Percentiles rank a stretch among this genome's conserved stretches.
Conservation (phyloP, 2,113 vertebrate genomes). For the Odontesthes bonariensis region DNA sequence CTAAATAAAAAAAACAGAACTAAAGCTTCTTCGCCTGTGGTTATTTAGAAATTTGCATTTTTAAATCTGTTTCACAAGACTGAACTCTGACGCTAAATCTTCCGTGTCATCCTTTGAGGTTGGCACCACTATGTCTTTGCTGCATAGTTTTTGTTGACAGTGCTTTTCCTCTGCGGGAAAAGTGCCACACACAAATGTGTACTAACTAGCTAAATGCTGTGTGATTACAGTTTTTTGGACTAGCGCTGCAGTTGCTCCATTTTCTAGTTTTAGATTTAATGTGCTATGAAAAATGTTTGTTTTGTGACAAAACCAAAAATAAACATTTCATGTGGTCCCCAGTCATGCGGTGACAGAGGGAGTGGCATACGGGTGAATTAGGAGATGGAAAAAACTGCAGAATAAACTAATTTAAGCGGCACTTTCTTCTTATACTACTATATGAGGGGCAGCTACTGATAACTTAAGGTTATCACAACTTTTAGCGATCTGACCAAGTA, state of each 20-base stretch:
- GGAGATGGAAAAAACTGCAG: not conserved
- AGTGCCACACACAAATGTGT: slow-evolving; percentile 27
- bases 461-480: too few species aligned
- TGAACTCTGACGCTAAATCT: not conserved
- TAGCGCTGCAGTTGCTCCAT: slow-evolving; percentile 22
- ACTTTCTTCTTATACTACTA: not conserved
- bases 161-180: slow-evolving; percentile 3
- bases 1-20: too few species aligned
- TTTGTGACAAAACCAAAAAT: slow-evolving; percentile 43
- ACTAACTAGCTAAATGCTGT: not conserved
- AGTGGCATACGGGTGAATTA: slow-evolving; percentile 7
- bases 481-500: too few species aligned
- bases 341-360: slow-evolving; percentile 16
- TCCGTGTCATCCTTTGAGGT: slow-evolving; percentile 10
- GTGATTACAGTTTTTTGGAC: slow-evolving; percentile 43
- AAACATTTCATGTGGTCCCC: slow-evolving; percentile 34
- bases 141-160: slow-evolving; percentile 18
- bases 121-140: slow-evolving; percentile 21
- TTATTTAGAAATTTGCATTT: too few species aligned
- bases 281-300: slow-evolving; percentile 47
- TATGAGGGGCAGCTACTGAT: not conserved
- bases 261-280: slow-evolving; percentile 51
- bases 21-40: too few species aligned
- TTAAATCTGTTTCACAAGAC: not conserved
- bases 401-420: not conserved